Percentiles rank a stretch among this genome's conserved stretches.
These are phyloP conservation scores for Melanostigma gelatinosum DNA, from an alignment of 2,113 vertebrate genomes.

Conservation along the genomic window DNA sequence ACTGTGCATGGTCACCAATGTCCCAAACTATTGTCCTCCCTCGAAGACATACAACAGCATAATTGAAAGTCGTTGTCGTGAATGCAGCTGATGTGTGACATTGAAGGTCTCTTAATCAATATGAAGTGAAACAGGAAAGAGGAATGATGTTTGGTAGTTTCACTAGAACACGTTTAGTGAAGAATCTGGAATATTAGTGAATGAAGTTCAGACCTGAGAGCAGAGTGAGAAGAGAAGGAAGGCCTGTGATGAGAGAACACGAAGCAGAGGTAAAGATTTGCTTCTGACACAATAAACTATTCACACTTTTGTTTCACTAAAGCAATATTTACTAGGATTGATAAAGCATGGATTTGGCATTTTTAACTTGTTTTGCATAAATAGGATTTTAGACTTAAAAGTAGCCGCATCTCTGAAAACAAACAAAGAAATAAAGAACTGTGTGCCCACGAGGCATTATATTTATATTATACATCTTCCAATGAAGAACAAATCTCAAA, in stretches of 20 bases:
- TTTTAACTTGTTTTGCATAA: background rate
- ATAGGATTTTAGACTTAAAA: background rate
- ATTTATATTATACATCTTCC: constrained; percentile 7
- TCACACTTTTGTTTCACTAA: background rate
- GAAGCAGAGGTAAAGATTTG: background rate
- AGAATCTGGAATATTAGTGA: background rate
- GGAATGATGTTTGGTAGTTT: background rate
- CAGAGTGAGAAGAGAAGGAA: background rate
- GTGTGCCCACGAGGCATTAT: background rate
- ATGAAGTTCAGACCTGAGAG: background rate
- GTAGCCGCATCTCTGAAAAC: background rate
- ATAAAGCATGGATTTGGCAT: background rate
- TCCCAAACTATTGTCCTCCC: background rate
- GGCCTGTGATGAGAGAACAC: background rate
- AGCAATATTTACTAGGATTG: background rate
- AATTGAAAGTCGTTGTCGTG: background rate
- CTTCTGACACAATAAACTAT: background rate
- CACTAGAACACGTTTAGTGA: too few species aligned
- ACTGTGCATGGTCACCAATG: constrained; percentile 8
- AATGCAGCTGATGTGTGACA: background rate
- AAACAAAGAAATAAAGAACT: background rate
- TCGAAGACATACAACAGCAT: background rate
- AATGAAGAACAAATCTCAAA: background rate
- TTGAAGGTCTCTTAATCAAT: background rate
- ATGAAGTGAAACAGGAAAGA: background rate